phyloP scores from a whole-genome alignment of 2,797 vertebrate species.

The Dendrocincla tyrannina region DNA sequence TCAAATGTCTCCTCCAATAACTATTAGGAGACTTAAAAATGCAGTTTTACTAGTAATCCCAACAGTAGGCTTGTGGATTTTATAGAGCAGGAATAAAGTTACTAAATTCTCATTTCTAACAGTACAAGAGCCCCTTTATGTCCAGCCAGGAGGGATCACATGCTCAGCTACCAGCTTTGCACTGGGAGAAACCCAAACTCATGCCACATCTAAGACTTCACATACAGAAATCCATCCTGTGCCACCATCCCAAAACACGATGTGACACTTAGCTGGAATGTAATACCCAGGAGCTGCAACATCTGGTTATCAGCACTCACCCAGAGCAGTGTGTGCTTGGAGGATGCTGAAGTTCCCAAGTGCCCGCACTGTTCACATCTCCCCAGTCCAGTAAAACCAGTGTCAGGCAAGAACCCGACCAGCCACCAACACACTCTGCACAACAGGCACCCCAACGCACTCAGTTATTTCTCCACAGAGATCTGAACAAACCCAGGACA shows the following conservation, averaged over 20 bases:
- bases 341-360: not conserved
- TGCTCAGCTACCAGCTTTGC: not conserved
- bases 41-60: not conserved
- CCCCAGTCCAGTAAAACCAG: not conserved
- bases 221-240: not conserved
- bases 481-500: not conserved
- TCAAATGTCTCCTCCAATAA: not conserved
- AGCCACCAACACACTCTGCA: not conserved
- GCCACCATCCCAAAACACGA: not conserved
- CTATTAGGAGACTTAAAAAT: not conserved
- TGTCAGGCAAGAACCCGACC: fast-evolving
- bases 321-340: fast-evolving
- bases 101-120: not conserved
- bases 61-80: not conserved
- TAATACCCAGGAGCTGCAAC: not conserved
- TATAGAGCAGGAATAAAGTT: not conserved
- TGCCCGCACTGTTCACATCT: not conserved
- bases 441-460: not conserved
- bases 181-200: not conserved
- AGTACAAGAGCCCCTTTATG: not conserved
- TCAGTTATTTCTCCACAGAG: not conserved
- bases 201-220: not conserved
- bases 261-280: not conserved
- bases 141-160: not conserved
- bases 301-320: not conserved